Percentiles rank a stretch among this genome's conserved stretches.
Conservation (phyloP, 2,888 invertebrate genomes). For the Zaprionus obscuricornis region DNA sequence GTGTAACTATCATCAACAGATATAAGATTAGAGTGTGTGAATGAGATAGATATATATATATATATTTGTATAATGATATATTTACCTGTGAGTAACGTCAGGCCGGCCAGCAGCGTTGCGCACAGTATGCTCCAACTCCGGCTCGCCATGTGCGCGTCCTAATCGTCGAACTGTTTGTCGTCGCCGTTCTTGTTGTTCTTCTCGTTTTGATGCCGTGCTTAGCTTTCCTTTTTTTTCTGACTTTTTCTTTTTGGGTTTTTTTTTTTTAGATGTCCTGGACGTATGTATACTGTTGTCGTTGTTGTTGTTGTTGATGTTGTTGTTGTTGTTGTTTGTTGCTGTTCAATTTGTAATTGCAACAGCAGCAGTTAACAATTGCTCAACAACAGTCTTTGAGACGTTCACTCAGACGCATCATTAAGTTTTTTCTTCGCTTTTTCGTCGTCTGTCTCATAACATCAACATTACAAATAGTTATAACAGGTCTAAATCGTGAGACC, state of each 20-base stretch:
- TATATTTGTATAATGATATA: not conserved
- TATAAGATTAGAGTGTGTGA: not conserved
- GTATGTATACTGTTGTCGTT: too few relatives aligned
- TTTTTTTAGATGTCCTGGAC: too few relatives aligned
- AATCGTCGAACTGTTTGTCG: constrained; percentile 45
- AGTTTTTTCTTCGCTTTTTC: too few relatives aligned
- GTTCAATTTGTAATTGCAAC: constrained; percentile 18
- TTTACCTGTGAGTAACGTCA: constrained; percentile 78
- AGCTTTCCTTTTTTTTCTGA: constrained; percentile 13
- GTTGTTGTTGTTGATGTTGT: constrained; percentile 43
- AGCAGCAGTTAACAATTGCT: constrained; percentile 24
- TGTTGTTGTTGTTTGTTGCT: constrained; percentile 38
- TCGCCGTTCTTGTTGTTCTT: constrained; percentile 25
- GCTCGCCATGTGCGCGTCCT: constrained; percentile 77
- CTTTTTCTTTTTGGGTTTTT: too few relatives aligned
- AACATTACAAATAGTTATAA: constrained; percentile 40
- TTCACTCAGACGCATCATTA: constrained; percentile 33
- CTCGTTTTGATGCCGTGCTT: constrained; percentile 6
- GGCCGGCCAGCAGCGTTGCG: constrained; percentile 77
- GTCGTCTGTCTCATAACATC: constrained; percentile 40
- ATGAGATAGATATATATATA: not conserved
- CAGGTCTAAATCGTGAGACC: constrained; percentile 5
- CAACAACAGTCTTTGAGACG: constrained; percentile 55
- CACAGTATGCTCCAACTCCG: constrained; percentile 75
- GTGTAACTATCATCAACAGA: constrained; percentile 65